Percentiles rank a stretch among this genome's conserved stretches.
Conservation (phyloP, 2,888 invertebrate genomes). For the Ennomos quercinarius region DNA sequence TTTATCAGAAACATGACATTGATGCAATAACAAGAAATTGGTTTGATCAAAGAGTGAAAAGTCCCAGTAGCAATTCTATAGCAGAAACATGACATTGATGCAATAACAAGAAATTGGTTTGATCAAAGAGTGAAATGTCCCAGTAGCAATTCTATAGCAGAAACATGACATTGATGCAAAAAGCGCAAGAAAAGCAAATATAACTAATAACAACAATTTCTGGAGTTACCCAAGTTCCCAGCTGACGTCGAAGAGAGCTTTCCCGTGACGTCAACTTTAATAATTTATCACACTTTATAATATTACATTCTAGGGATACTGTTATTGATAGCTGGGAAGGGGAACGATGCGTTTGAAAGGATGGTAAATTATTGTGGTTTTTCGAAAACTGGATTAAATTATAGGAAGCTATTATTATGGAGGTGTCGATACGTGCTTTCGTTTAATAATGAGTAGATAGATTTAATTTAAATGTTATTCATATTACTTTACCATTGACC, state of each 20-base stretch:
- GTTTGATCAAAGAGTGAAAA: no score
- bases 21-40: no score
- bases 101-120: no score
- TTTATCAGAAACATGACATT: no score
- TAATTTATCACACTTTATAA: slow-evolving; percentile 42
- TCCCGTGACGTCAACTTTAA: slow-evolving; percentile 28
- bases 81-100: no score
- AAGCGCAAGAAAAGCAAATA: neutral
- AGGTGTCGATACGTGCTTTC: no score
- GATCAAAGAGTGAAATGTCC: no score
- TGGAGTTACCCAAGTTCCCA: slow-evolving; percentile 8
- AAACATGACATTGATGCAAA: neutral
- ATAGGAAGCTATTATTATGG: neutral
- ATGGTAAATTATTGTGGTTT: slow-evolving; percentile 12
- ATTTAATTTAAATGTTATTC: no score
- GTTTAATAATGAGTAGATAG: no score
- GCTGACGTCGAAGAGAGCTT: slow-evolving; percentile 14
- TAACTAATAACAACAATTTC: neutral
- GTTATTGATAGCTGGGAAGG: slow-evolving; percentile 32
- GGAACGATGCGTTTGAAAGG: slow-evolving; percentile 22
- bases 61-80: no score
- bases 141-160: no score
- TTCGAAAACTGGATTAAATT: neutral
- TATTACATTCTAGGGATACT: slow-evolving; percentile 35
- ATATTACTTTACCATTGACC: no score